Conservation (phyloP, 2,113 vertebrate genomes). For the Pollimyrus isidori region DNA sequence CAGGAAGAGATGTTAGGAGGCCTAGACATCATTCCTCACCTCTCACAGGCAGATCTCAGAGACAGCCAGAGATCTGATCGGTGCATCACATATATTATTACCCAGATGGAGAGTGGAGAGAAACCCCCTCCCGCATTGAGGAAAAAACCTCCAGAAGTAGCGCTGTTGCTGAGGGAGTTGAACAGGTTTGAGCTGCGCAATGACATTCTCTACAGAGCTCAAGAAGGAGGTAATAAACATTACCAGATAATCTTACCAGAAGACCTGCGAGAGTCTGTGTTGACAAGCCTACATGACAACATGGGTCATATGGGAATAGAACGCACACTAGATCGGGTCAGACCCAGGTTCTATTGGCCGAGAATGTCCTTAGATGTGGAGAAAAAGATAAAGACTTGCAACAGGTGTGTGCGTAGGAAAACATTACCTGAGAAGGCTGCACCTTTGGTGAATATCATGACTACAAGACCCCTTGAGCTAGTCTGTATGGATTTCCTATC, state of each 20-base stretch:
- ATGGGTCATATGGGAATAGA: conserved; percentile 21
- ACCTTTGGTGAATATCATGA: conserved; percentile 3
- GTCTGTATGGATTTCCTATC: conserved; percentile 19
- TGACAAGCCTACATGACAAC: conserved; percentile 22
- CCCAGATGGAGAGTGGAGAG: neutral
- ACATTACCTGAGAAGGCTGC: conserved; percentile 5
- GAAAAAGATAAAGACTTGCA: conserved; percentile 14
- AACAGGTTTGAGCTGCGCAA: neutral
- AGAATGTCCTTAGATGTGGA: neutral
- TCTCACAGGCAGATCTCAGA: neutral
- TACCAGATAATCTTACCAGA: conserved; percentile 5
- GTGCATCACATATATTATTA: neutral
- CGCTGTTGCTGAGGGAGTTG: neutral
- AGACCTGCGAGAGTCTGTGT: neutral
- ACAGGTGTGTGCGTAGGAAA: neutral
- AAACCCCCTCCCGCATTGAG: neutral
- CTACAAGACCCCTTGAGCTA: neutral
- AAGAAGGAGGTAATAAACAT: neutral
- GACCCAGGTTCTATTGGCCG: too few species aligned
- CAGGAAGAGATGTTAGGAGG: neutral
- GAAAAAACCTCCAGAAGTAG: neutral
- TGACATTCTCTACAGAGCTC: neutral
- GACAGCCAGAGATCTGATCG: neutral
- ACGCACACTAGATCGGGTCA: neutral
- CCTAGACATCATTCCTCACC: neutral